These are phyloP conservation scores for Arizona elegans DNA, from an alignment of 2,113 vertebrate genomes.

Conservation along the genomic window DNA sequence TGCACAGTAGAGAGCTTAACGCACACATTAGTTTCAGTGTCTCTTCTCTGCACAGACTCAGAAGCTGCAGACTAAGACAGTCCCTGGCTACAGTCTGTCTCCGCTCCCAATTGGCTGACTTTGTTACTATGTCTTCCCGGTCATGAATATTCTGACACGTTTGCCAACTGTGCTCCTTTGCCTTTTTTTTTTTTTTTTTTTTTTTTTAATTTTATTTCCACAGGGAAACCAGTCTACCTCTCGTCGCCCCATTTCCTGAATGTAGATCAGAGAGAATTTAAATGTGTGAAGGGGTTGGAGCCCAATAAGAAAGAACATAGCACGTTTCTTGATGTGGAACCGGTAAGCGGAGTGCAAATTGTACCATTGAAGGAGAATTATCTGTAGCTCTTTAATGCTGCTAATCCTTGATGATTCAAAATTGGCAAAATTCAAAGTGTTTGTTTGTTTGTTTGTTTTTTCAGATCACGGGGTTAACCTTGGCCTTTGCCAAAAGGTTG, in stretches of 20 bases:
- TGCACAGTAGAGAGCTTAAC: too few species aligned
- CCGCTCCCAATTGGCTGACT: too few species aligned
- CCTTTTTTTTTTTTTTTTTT: not conserved
- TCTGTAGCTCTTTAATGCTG: not conserved
- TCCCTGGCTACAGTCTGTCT: too few species aligned
- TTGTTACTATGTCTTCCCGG: too few species aligned
- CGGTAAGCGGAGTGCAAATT: conserved; percentile 73
- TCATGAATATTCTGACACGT: too few species aligned
- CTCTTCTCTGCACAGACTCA: too few species aligned
- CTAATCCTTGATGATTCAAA: not conserved
- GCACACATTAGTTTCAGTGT: too few species aligned
- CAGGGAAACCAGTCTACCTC: conserved; percentile 81
- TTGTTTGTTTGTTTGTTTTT: conserved; percentile 10
- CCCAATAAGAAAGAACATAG: conserved; percentile 76
- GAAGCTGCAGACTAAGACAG: too few species aligned
- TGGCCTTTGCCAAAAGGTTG: conserved; percentile 87
- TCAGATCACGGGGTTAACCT: conserved; percentile 88
- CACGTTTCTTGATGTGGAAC: conserved; percentile 88
- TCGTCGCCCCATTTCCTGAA: conserved; percentile 91
- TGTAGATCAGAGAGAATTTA: conserved; percentile 67
- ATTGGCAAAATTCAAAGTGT: not conserved
- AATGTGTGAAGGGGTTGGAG: conserved; percentile 70
- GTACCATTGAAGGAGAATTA: too few species aligned
- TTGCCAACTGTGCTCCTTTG: not conserved
- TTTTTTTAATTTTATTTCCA: not conserved